Evolutionary conservation across 2,888 invertebrate species (phyloP).

Genomic region (Deladenus siricidicola): DNA sequence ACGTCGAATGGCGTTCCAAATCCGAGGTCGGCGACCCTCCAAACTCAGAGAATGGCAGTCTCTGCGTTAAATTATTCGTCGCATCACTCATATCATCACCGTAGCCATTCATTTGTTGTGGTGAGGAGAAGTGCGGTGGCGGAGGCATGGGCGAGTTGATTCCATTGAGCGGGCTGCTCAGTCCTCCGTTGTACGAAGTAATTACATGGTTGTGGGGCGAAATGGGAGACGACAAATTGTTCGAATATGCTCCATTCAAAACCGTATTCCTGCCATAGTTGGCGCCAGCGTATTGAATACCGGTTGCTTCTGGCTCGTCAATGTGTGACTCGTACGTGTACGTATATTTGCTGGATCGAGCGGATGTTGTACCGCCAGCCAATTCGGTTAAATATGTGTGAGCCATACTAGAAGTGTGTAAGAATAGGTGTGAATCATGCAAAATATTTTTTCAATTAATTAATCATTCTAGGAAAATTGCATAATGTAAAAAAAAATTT

Average conservation of each 20-base stretch:
- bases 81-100: constrained; percentile 24
- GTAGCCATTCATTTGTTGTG: no score
- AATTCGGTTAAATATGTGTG: constrained; percentile 49
- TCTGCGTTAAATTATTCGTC: constrained; percentile 14
- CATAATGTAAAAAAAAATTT: not conserved
- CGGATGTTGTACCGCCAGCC: constrained; percentile 41
- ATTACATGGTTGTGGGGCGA: no score
- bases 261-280: not conserved
- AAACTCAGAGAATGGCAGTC: no score
- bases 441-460: no score
- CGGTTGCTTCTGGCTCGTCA: constrained; percentile 24
- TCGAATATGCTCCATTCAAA: not conserved
- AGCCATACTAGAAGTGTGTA: constrained; percentile 40
- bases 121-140: not conserved
- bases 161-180: constrained; percentile 14
- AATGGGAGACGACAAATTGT: not conserved
- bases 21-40: not conserved
- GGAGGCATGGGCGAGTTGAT: not conserved
- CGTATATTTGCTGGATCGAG: constrained; percentile 43
- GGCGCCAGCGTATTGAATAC: not conserved
- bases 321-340: constrained; percentile 46
- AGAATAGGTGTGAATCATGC: no score
- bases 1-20: constrained; percentile 29
- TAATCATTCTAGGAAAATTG: no score
- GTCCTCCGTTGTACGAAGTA: constrained; percentile 2